Base-by-base conservation (phyloP, 2,113 vertebrate species). In the Oenanthe oenanthe region DNA sequence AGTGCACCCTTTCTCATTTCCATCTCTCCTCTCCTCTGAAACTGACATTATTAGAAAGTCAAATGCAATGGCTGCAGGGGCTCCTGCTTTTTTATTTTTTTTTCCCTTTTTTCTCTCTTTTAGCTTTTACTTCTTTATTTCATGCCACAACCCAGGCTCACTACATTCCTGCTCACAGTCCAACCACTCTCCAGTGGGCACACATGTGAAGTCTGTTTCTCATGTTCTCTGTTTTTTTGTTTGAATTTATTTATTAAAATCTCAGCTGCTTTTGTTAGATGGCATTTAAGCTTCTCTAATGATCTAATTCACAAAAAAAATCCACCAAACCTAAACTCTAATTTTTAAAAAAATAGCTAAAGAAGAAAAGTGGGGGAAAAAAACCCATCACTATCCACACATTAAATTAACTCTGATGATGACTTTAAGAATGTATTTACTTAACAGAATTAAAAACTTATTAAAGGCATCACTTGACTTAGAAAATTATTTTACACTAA, bases 21-120 rank as follows among this genome's bases (percentile, higher is more conserved):
- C 90, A 74, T 95, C 58, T 80, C 62, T 76, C 71, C 40, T 85
- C 45, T 94, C 78, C 76, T 93, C 40, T 13, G 93, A 95, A 93
- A 92, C 50, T 79, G 67, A 70, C 70, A 85, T 93, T 91, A 97
- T 94, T 95, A 97, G 92, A 96, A 97, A 84, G 63, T 95, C 93
- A 96, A 92, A 94, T 67, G 58, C 38, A 45, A 38, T 78, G n/a
- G 29, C 85, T 89, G n/a, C 53, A 88, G 67, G 79, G 58, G 22
- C 76, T 95, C 42, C 29, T 71, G 38, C 8, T 3, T 72, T 42
- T 61, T 45, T 43, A 43, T 45, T 47, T 14, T 17, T 17, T 22
- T 26, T 13, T 2, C 2, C 24, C 13, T 17, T 3, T 58, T 34
- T 29, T 34, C 29, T 12, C 6, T 1, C 60, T 89, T 68, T 93